Base-by-base conservation (phyloP, 2,888 invertebrate species). In the Oxyteleia sp. region DNA sequence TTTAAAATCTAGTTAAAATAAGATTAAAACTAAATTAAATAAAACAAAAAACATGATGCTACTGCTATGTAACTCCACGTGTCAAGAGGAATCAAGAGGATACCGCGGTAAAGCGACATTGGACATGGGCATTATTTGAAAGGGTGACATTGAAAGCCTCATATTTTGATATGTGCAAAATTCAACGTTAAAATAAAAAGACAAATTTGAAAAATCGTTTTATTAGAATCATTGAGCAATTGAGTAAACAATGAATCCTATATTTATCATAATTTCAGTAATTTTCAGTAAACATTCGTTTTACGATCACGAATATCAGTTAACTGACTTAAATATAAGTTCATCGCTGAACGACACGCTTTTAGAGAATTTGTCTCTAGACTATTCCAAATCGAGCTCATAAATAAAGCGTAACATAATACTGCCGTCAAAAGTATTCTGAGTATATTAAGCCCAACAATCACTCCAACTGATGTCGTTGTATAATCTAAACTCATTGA, bases 361-460 rank as follows among this genome's bases (percentile, higher is more conserved):
- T 96, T 94, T 13, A 97, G 94, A 45, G 96, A 96, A 93, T 98
- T 97, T 86, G 94, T 94, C 92, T 98, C 98, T 84, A 97, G 96
- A 85, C 95, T 95, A 91, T 97, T 96, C 97, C 98, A 98, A 84
- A 98, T 91, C 0, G 96, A 95, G 32, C 96, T 97, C 97, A 97
- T 97, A 85, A 97, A 94, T 15, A 97, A 85, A 83, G 95, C 95
- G 15, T 78, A 97, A 63, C 96, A 94, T 86, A 96, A 94, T 18
- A 96, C 88, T 10, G 95, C 95, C 18, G 96, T 96, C 55, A 96
- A 91, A 5, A 96, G 86, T 53, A 96, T 94, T 90, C 96, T 95
- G 0, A 95, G 89, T 72, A 96, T 89, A 87, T 96, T 95, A 63
- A 95, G 88, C 90, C 93, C 90, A 90, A 94, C 91, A 63, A 94